Evolutionary conservation across 2,113 vertebrate genomes (phyloP).

Genomic region (Gorsachius goisagi): DNA sequence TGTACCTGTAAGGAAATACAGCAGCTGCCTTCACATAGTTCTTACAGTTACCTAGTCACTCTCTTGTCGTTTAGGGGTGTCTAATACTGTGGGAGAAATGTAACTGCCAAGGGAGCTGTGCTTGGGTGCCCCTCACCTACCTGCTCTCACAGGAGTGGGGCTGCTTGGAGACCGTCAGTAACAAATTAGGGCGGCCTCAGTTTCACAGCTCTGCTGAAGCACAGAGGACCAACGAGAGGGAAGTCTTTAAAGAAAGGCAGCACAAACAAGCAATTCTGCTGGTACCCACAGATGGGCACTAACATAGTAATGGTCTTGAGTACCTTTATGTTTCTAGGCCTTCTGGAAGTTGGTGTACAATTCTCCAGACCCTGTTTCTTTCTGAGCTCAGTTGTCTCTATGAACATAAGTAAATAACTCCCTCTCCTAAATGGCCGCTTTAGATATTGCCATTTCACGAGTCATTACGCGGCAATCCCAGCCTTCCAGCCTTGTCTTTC

Average conservation of each 20-base stretch:
- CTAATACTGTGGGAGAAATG: background rate
- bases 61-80: fast-evolving
- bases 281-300: background rate
- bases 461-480: fast-evolving
- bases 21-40: background rate
- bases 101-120: background rate
- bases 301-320: background rate
- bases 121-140: background rate
- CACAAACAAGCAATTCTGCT: background rate
- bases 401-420: background rate
- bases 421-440: fast-evolving
- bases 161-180: background rate
- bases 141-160: background rate
- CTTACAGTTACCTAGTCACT: background rate
- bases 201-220: background rate
- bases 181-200: background rate
- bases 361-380: background rate
- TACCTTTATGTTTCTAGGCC: background rate
- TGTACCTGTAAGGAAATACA: background rate
- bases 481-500: too few species aligned
- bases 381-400: background rate
- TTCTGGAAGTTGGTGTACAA: background rate
- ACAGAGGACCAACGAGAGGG: fast-evolving
- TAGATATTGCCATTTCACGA: background rate
- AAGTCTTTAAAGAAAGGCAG: background rate